Conservation (phyloP, 2,113 vertebrate species). For the Pluvianellus socialis region DNA sequence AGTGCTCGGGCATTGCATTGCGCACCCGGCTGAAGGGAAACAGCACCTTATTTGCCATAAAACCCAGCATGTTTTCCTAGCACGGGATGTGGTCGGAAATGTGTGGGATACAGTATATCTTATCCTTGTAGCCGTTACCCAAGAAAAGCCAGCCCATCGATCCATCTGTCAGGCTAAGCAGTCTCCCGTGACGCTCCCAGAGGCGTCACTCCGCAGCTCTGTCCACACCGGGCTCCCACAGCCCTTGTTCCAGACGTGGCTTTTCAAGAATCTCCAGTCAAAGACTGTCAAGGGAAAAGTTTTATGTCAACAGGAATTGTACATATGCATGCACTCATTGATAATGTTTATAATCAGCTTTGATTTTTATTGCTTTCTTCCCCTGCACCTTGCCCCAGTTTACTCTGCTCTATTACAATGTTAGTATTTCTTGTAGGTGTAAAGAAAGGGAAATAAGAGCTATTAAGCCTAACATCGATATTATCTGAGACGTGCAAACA, state of each 20-base stretch:
- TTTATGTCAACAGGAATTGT: neutral
- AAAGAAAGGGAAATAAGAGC: neutral
- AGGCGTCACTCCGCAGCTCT: neutral
- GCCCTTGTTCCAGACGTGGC: neutral
- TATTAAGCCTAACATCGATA: neutral
- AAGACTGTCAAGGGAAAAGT: neutral
- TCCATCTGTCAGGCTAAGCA: neutral
- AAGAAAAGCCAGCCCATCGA: neutral
- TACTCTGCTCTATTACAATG: neutral
- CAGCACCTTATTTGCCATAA: neutral
- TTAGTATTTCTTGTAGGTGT: neutral
- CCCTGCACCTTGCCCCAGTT: neutral
- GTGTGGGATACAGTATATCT: neutral
- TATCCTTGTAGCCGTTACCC: neutral
- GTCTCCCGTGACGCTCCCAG: rapidly evolving
- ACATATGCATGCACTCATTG: neutral
- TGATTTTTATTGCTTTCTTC: neutral
- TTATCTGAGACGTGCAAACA: neutral
- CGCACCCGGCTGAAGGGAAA: neutral
- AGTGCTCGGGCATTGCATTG: neutral
- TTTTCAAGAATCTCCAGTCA: neutral
- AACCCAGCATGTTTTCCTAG: neutral
- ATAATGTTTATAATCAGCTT: neutral
- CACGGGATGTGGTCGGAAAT: neutral
- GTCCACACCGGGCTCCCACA: neutral